These are phyloP conservation scores for Acanthosoma haemorrhoidale DNA, from an alignment of 2,888 invertebrate species.

Conservation along the genomic window DNA sequence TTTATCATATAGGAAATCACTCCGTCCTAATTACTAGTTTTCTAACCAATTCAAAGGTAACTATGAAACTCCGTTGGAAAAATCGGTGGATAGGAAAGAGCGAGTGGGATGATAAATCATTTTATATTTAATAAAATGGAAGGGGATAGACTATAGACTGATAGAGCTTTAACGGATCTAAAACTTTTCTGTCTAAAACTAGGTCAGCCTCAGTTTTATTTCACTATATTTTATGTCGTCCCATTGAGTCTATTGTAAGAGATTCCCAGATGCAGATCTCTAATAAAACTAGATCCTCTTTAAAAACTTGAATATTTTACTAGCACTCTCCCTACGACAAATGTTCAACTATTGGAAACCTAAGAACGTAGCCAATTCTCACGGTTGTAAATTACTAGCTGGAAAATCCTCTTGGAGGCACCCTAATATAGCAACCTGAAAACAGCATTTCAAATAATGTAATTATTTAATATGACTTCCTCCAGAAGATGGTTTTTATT, in stretches of 20 bases:
- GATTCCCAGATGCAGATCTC: constrained; percentile 1
- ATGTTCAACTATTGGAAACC: too few species aligned
- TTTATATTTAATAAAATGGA: constrained; percentile 8
- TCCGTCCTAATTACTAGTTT: too few species aligned
- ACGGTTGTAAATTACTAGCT: too few species aligned
- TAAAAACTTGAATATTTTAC: not conserved
- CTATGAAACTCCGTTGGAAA: too few species aligned
- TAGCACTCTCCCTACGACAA: not conserved
- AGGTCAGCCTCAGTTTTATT: not conserved
- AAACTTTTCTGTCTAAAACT: constrained; percentile 2
- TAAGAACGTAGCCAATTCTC: too few species aligned
- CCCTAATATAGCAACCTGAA: too few species aligned
- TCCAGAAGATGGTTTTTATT: too few species aligned
- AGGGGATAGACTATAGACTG: not conserved
- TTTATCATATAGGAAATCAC: too few species aligned
- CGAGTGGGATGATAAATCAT: constrained; percentile 1
- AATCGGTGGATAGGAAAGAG: not conserved
- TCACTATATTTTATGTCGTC: not conserved
- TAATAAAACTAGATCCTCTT: not conserved
- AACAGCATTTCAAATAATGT: too few species aligned
- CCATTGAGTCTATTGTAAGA: constrained; percentile 5
- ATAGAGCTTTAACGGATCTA: not conserved
- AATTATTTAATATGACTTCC: too few species aligned
- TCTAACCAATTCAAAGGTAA: too few species aligned
- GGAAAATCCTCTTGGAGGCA: too few species aligned